Percentiles rank a stretch among this genome's conserved stretches.
phyloP scores from a whole-genome alignment of 1,140 invertebrate species.

The Hycleus cichorii region DNA sequence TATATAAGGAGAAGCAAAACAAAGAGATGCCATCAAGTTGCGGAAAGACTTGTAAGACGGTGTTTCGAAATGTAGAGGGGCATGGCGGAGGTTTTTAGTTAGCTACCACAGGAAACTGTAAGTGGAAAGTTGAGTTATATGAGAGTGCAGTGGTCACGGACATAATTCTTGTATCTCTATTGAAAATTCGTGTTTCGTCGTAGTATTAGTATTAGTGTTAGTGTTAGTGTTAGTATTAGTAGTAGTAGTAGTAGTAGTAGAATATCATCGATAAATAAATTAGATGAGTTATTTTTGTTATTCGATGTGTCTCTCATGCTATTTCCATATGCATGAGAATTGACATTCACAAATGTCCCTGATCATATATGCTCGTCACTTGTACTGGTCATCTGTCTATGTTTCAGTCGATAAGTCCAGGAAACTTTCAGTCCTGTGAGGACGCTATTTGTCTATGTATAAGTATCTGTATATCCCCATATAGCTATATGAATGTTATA shows the following conservation, averaged over 20 bases:
- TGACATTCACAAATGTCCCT: conserved; percentile 34
- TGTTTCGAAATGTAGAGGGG: background rate
- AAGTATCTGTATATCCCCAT: background rate
- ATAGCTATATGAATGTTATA: background rate
- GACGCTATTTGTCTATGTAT: background rate
- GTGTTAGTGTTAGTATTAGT: no score
- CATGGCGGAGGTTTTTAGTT: conserved; percentile 7
- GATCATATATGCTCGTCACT: conserved; percentile 35
- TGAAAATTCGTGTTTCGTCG: no score
- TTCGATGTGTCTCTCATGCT: conserved; percentile 15
- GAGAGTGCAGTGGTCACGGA: conserved; percentile 1
- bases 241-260: no score
- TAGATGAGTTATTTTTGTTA: background rate
- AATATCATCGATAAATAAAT: background rate
- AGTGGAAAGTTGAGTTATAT: conserved; percentile 27
- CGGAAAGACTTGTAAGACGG: conserved; percentile 21
- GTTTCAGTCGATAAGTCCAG: conserved; percentile 23
- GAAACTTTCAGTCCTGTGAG: conserved; percentile 8
- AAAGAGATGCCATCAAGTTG: conserved; percentile 27
- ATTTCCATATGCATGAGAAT: conserved; percentile 37
- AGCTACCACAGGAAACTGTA: conserved; percentile 23
- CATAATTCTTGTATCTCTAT: no score
- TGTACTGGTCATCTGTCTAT: conserved; percentile 31
- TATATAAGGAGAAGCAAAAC: conserved; percentile 28
- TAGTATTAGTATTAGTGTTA: no score